phyloP scores from a whole-genome alignment of 2,797 vertebrate species.

The Erithacus rubecula region DNA sequence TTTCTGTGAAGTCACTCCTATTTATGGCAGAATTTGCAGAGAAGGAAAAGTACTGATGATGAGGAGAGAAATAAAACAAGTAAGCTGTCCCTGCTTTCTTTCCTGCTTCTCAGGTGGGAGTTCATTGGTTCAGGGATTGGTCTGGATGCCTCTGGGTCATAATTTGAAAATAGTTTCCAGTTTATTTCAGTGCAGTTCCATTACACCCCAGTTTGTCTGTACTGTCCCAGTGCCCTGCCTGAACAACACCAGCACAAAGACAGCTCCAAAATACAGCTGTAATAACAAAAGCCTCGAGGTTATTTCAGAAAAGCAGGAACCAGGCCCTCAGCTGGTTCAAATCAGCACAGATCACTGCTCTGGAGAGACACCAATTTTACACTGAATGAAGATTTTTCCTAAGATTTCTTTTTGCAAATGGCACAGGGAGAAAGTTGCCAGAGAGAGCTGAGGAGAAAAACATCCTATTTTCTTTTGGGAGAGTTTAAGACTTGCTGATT shows the following conservation, averaged over 20 bases:
- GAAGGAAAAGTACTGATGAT: neutral
- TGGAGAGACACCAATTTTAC: neutral
- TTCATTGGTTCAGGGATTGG: neutral
- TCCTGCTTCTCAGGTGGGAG: neutral
- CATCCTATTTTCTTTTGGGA: neutral
- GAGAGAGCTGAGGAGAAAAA: neutral
- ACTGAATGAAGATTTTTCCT: neutral
- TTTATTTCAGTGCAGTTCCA: neutral
- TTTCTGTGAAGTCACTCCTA: conserved; percentile 13
- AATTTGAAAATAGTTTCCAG: neutral
- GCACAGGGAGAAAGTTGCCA: neutral
- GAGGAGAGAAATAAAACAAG: neutral
- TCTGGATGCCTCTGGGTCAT: neutral
- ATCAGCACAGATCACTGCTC: neutral
- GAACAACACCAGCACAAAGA: neutral
- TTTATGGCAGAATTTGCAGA: neutral
- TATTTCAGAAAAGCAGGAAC: conserved; percentile 8
- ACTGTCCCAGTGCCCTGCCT: neutral
- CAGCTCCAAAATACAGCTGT: conserved; percentile 2
- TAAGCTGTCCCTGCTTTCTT: neutral
- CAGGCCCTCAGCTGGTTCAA: neutral
- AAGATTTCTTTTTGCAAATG: neutral
- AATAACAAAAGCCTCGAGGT: conserved; percentile 1
- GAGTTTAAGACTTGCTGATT: conserved; percentile 3
- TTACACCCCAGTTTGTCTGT: neutral